Percentiles rank a stretch among this genome's conserved stretches.
Conservation (phyloP, 1,140 invertebrate genomes). For the Diachasmimorpha longicaudata region DNA sequence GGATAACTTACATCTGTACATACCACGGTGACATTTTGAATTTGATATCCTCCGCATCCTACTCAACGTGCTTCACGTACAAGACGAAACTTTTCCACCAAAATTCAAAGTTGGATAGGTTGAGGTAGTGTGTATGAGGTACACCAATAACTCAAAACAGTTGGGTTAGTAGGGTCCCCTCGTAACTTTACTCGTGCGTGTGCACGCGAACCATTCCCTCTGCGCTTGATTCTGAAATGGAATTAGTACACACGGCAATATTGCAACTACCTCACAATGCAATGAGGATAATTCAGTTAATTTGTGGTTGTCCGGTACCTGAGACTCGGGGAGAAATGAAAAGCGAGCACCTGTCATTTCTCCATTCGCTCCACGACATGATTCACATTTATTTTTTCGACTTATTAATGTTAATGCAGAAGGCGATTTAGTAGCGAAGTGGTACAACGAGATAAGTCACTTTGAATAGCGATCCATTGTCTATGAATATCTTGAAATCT, state of each 20-base stretch:
- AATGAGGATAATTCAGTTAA: constrained; percentile 35
- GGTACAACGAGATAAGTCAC: too few species aligned
- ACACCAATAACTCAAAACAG: constrained; percentile 11
- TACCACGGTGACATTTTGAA: not conserved
- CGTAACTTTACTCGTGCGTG: constrained; percentile 3
- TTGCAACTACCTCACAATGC: constrained; percentile 12
- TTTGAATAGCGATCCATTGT: too few species aligned
- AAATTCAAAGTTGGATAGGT: not conserved
- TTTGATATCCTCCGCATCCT: not conserved
- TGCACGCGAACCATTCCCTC: constrained; percentile 6
- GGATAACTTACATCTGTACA: not conserved
- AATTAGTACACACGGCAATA: constrained; percentile 27
- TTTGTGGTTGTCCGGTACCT: constrained; percentile 12
- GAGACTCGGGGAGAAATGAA: not conserved
- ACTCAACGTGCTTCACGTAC: not conserved
- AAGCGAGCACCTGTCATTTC: not conserved
- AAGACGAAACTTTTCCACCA: not conserved
- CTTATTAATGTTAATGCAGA: not conserved
- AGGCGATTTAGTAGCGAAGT: too few species aligned
- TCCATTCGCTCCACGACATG: not conserved
- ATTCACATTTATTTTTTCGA: not conserved
- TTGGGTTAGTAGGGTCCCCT: constrained; percentile 1
- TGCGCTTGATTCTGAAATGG: constrained; percentile 19
- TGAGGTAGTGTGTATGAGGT: not conserved
- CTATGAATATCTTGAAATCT: too few species aligned